Evolutionary conservation across 2,113 vertebrate genomes (phyloP).

Genomic region (Sturnira hondurensis): DNA sequence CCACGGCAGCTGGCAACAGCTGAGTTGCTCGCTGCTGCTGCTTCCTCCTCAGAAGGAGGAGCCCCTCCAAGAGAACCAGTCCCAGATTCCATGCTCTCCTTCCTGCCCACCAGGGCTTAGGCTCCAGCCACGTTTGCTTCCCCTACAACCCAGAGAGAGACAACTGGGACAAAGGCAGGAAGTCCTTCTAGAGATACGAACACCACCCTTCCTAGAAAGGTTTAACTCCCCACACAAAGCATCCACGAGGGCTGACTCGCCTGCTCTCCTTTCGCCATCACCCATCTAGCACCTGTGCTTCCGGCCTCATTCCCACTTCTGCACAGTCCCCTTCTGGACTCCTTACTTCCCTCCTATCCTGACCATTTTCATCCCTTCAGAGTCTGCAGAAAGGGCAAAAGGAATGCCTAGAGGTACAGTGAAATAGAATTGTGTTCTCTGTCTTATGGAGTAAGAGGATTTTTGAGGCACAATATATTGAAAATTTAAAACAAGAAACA

Average conservation of each 20-base stretch:
- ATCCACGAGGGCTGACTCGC: not conserved
- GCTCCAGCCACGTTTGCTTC: not conserved
- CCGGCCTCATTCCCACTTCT: not conserved
- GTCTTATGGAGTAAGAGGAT: not conserved
- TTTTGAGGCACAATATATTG: not conserved
- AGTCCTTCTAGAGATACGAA: not conserved
- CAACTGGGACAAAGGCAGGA: constrained; percentile 48
- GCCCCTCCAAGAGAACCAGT: constrained; percentile 16
- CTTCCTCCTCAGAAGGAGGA: not conserved
- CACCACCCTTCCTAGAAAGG: not conserved
- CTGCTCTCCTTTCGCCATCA: not conserved
- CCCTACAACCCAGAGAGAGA: constrained; percentile 14
- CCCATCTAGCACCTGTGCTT: not conserved
- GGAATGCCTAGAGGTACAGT: not conserved
- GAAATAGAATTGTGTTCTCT: not conserved
- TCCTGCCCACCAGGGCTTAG: not conserved
- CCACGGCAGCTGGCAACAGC: constrained; percentile 62
- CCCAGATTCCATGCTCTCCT: not conserved
- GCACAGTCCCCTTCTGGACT: not conserved
- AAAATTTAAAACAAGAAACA: not conserved
- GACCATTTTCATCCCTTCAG: not conserved
- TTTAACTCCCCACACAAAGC: not conserved
- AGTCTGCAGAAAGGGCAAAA: not conserved
- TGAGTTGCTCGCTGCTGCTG: not conserved
- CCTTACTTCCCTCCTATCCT: not conserved